Base-by-base conservation (phyloP, 2,797 vertebrate species). In the Chaenodraco wilsoni region DNA sequence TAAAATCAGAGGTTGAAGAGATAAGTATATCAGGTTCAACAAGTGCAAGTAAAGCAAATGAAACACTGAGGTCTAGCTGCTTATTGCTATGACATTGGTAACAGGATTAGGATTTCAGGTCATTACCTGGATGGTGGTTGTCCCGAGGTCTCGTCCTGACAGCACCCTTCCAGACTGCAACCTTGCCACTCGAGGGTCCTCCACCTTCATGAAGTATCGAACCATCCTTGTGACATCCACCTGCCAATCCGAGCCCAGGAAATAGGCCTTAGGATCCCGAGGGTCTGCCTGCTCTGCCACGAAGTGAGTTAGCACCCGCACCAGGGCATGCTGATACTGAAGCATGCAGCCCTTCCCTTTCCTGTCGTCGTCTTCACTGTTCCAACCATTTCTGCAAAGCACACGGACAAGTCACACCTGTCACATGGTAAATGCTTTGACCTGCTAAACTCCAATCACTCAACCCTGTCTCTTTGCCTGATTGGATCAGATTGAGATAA, bases 171-270 rank as follows among this genome's bases (percentile, higher is more conserved):
- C 96, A 0, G 92, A 95, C 56, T 96, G 95, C 9, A 98, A 92
- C 77, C 65, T 91, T 31, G 96, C 96, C 0, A 99, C 93, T 13
- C 94, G 91, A 4, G 97, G 93, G 74, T 98, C 96, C 81, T 98
- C 97, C 85, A 99, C 96, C 90, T 97, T 96, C 91, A 97, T 93
- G 92, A 96, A 98, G 91, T 95, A 95, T 16, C 91, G 91, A 57
- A 98, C 96, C 81, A 98, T 89, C 84, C 95, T 89, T 0, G 96
- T 98, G 84, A 99, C 95, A 79, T 99, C 97, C 69, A 96, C 93
- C 82, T 97, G 97, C 97, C 97, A 99, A 84, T 99, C 97, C 0
- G 96, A 93, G 77, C 97, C 96, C 87, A 99, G 90, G 77, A 98
- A 93, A 82, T 92, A 94, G 61, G 88, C 93, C 64, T 89, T 89